Evolutionary conservation across 2,113 vertebrate species (phyloP), one percentile per base, ranked within the genome.

Genomic region (Hystrix cristata): DNA sequence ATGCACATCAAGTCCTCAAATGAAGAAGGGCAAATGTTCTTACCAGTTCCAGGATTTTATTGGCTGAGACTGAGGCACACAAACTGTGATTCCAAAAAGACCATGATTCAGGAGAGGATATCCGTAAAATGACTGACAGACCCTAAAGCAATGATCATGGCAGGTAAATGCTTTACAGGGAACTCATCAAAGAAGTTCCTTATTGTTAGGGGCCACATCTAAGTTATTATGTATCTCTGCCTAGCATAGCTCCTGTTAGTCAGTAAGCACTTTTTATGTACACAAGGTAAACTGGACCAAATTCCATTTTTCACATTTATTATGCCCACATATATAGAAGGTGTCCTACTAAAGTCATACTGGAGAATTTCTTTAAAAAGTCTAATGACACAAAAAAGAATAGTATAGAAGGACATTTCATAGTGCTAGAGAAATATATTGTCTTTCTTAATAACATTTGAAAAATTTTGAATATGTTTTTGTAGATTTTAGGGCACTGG

Each of bases 251-350:
- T 76, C 1, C 6, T 65, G 12, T 65, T 92, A 55, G 0, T 6
- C 60, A 71, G 11, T 78, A 83, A 80, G 64, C 27, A 78, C 16
- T 43, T 31, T 1, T 31, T 1, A 3, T 59, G 34, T 15, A 59
- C 29, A 34, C 60, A 67, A 74, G 31, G 9, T 23, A 94, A 94
- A 86, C 34, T n/a, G 13, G 4, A 82, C n/a, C 23, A 90, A 71
- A 90, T 59, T 51, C 21, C 60, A 83, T n/a, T 51, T 94, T 92
- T 78, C 38, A 72, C 67, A 59, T 84, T 91, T 82, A 86, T 9
- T 81, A 13, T 60, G 19, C 60, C 25, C 92, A 71, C 14, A 72
- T 1, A 94, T 55, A 74, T 1, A 83, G 43, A 74, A 51, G 18
- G 0, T 74, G 55, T 65, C 87, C 78, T 80, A 48, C 76, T 79